Evolutionary conservation across 2,113 vertebrate genomes (phyloP), one percentile per base, ranked within the genome.

Genomic region (Nycticebus coucang): DNA sequence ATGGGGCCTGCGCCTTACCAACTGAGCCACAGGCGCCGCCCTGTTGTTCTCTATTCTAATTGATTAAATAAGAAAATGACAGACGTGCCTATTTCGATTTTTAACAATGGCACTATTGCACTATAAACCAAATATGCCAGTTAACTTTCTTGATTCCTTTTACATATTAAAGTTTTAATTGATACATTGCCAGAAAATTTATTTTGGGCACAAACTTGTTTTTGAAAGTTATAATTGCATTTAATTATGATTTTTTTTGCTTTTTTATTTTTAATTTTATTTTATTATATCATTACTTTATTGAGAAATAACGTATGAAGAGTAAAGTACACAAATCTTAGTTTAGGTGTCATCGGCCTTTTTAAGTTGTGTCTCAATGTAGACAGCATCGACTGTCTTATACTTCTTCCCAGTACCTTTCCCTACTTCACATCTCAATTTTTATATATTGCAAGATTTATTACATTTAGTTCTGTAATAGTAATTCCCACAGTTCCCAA

Each of bases 241-340:
- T 89, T 86, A 92, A 74, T 69, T 90, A 64, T 22, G 10, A 50
- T 33, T 86, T 82, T 93, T 86, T 82, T 93, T 80, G 19, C 17
- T 9, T 55, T 96, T n/a, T 59, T n/a, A 74, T 64, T 75, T 50
- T 50, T 64, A 69, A 71, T n/a, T n/a, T n/a, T n/a, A n/a, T n/a
- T n/a, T n/a, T 33, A 17, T 7, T 0, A 8, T 45, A 3, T 71
- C 21, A 19, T 64, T 72, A 50, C 33, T 62, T 62, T 45, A 8
- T 2, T 18, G 26, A 57, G 62, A 72, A 50, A 71, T 45, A 55
- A 24, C 41, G 12, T 77, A 14, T n/a, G n/a, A 45, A 22, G 11
- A 41, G 8, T 33, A 12, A 68, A 22, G 59, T 55, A 7, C 5
- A n/a, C 15, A 55, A 24, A 53, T 71, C 79, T 77, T 37, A 59